Conservation (phyloP, 2,888 invertebrate species). For the Torymus auratus region DNA sequence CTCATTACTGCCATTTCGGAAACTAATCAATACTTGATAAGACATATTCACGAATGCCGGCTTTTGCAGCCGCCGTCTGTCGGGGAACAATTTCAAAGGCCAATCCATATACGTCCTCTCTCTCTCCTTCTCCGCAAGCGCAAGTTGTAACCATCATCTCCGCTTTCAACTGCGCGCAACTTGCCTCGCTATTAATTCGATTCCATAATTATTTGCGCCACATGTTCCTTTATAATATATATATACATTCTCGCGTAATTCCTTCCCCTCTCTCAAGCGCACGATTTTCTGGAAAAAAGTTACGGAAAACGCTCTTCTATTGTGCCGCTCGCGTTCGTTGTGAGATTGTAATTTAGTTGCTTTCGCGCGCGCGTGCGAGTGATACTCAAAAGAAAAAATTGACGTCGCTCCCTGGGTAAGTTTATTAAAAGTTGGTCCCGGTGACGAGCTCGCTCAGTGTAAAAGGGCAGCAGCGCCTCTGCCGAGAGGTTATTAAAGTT, state of each 20-base stretch:
- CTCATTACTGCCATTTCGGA: neutral
- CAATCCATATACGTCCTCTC: constrained; percentile 12
- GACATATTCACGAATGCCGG: neutral
- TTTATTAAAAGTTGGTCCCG: neutral
- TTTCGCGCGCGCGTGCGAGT: no score
- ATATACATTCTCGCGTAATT: no score
- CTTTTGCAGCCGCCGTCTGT: neutral
- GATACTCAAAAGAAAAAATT: constrained; percentile 11
- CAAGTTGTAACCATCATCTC: neutral
- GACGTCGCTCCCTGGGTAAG: neutral
- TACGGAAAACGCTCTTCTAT: no score
- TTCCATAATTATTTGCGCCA: constrained; percentile 5
- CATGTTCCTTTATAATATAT: no score
- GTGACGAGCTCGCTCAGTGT: neutral
- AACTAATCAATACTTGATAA: constrained; percentile 8
- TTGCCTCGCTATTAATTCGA: constrained; percentile 5
- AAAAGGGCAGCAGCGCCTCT: neutral
- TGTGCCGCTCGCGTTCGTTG: no score
- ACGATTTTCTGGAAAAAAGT: neutral
- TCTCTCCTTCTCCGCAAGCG: neutral
- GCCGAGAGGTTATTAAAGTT: constrained; percentile 22
- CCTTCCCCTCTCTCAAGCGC: neutral
- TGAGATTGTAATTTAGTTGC: no score
- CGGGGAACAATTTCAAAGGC: constrained; percentile 16
- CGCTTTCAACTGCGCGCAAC: neutral